phyloP scores from a whole-genome alignment of 2,797 vertebrate genomes.

The Pipistrellus nathusii region DNA sequence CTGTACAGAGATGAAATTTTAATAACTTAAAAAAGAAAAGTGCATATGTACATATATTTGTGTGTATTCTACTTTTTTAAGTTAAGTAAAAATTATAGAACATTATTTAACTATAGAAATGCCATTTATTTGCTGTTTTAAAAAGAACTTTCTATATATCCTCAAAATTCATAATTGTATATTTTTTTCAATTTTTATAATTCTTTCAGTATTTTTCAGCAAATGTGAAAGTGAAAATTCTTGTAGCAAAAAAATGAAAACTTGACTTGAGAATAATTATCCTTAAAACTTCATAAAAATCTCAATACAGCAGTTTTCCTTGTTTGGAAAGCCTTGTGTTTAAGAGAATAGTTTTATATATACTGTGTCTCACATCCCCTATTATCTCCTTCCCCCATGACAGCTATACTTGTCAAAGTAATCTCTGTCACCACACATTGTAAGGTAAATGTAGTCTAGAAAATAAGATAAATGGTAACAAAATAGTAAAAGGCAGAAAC shows the following conservation, averaged over 20 bases:
- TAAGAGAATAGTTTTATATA: constrained; percentile 71
- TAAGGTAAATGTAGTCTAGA: constrained; percentile 73
- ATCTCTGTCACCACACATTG: constrained; percentile 79
- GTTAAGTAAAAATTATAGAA: constrained; percentile 24
- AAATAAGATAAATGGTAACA: constrained; percentile 67
- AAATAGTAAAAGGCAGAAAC: constrained; percentile 49
- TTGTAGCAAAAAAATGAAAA: not conserved
- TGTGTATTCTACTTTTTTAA: constrained; percentile 1
- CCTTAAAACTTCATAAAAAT: not conserved
- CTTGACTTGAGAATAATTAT: constrained; percentile 40
- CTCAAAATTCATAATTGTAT: constrained; percentile 13
- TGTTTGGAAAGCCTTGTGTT: constrained; percentile 63
- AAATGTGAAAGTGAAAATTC: not conserved
- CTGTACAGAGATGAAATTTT: not conserved
- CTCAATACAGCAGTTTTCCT: constrained; percentile 36
- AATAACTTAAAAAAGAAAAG: not conserved
- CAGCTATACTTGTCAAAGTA: constrained; percentile 74
- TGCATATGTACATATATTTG: not conserved
- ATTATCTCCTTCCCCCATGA: constrained; percentile 75
- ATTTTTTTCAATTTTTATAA: constrained; percentile 10
- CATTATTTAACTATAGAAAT: constrained; percentile 12
- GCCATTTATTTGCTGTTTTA: not conserved
- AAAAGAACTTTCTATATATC: not conserved
- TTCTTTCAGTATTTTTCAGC: not conserved
- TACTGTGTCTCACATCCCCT: constrained; percentile 62